phyloP scores from a whole-genome alignment of 2,113 vertebrate species.

The Lichenostomus cassidix region DNA sequence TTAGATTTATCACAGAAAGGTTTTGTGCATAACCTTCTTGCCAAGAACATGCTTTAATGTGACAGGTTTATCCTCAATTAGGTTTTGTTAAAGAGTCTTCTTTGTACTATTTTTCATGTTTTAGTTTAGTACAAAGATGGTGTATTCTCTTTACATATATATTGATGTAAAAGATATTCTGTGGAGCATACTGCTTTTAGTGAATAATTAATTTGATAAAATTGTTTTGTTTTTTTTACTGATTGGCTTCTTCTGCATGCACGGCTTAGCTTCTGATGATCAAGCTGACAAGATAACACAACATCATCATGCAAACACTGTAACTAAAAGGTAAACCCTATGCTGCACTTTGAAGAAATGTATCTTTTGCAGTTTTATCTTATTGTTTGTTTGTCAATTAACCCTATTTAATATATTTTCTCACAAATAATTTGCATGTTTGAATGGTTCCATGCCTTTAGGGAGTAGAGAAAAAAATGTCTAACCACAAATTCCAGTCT shows the following conservation, averaged over 20 bases:
- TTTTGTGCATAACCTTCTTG: background rate
- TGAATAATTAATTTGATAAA: slow-evolving; percentile 32
- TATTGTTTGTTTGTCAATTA: slow-evolving; percentile 7
- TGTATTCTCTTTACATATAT: background rate
- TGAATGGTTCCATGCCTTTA: background rate
- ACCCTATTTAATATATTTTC: background rate
- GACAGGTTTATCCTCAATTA: slow-evolving; percentile 32
- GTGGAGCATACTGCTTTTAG: background rate
- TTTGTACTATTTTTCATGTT: background rate
- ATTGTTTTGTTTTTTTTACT: background rate
- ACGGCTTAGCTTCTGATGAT: background rate
- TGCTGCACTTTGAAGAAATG: background rate
- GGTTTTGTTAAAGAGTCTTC: background rate
- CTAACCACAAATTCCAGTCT: background rate
- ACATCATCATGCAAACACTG: background rate
- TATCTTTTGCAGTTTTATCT: background rate
- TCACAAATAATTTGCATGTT: background rate
- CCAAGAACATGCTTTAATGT: background rate
- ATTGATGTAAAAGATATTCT: background rate
- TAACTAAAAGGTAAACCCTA: background rate
- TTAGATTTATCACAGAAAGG: slow-evolving; percentile 33
- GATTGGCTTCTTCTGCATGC: background rate
- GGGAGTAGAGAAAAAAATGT: background rate
- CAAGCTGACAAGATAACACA: background rate
- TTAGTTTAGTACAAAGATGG: background rate